phyloP scores from a whole-genome alignment of 2,888 invertebrate species.

The Blastobasis lacticolella region DNA sequence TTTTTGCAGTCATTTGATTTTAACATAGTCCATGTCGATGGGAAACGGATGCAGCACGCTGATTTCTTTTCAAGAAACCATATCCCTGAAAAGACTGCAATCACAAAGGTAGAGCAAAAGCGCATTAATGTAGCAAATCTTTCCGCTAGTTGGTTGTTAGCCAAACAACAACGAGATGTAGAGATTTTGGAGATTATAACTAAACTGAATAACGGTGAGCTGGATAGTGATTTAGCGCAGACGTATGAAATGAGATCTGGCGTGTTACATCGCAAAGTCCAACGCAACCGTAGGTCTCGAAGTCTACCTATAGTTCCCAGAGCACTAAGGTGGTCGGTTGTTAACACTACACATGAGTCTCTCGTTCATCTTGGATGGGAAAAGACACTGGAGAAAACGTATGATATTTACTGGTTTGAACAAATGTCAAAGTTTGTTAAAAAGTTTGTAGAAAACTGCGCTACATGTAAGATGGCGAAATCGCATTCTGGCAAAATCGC shows the following conservation, averaged over 20 bases:
- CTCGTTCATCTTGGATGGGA: constrained; percentile 12
- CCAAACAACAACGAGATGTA: constrained; percentile 3
- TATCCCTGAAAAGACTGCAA: background rate
- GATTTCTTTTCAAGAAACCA: constrained; percentile 13
- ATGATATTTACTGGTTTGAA: constrained; percentile 23
- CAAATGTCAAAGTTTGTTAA: constrained; percentile 20
- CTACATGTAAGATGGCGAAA: constrained; percentile 26
- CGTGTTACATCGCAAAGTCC: constrained; percentile 11
- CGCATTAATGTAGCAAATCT: constrained; percentile 4
- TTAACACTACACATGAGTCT: constrained; percentile 16
- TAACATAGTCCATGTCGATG: constrained; percentile 4
- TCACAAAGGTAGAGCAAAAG: constrained; percentile 3
- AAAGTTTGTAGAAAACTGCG: constrained; percentile 26
- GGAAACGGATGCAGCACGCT: constrained; percentile 9
- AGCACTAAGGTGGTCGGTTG: constrained; percentile 17
- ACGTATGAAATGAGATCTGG: constrained; percentile 10
- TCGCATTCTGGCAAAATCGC: constrained; percentile 22
- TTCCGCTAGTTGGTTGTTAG: constrained; percentile 5
- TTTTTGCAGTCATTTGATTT: constrained; percentile 13
- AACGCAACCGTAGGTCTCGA: constrained; percentile 13
- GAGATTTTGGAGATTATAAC: constrained; percentile 1
- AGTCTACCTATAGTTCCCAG: constrained; percentile 15
- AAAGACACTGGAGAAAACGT: constrained; percentile 17
- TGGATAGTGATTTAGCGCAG: background rate
- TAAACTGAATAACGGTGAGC: background rate